A percentile compares a stretch with the other conserved stretches of the same genome.
phyloP scores from a whole-genome alignment of 2,888 invertebrate species.

The Junonia oenone region DNA sequence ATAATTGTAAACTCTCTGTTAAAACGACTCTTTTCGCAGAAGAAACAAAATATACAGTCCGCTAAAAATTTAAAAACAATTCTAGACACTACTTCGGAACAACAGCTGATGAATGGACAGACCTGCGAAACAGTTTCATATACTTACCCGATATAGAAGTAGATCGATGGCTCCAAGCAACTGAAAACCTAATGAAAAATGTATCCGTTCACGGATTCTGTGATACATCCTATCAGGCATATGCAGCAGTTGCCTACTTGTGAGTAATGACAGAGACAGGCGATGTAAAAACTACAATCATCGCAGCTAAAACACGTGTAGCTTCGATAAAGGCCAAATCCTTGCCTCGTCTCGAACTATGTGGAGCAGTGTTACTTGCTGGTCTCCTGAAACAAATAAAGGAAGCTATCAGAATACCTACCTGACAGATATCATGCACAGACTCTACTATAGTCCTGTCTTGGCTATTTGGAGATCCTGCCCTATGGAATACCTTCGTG shows the following conservation, averaged over 20 bases:
- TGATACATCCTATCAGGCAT: slow-evolving; percentile 14
- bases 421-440: slow-evolving; percentile 17
- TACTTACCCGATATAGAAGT: background rate
- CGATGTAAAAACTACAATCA: slow-evolving; percentile 2
- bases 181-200: background rate
- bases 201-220: slow-evolving; percentile 16
- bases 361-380: slow-evolving; percentile 1
- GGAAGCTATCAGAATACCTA: too few species aligned
- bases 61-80: too few species aligned
- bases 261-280: background rate
- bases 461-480: slow-evolving; percentile 26
- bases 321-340: slow-evolving; percentile 5
- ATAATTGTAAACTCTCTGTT: too few species aligned
- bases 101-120: background rate
- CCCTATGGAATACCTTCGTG: slow-evolving; percentile 31
- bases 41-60: too few species aligned
- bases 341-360: slow-evolving; percentile 19
- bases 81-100: too few species aligned
- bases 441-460: slow-evolving; percentile 30
- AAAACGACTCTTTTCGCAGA: too few species aligned
- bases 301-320: slow-evolving; percentile 6
- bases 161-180: background rate
- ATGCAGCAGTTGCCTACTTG: slow-evolving; percentile 10
- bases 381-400: too few species aligned
- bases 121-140: background rate